A percentile compares a stretch with the other conserved stretches of the same genome.
These are phyloP conservation scores for Steinernema scapterisci DNA, from an alignment of 2,888 invertebrate species.

Conservation along the genomic window DNA sequence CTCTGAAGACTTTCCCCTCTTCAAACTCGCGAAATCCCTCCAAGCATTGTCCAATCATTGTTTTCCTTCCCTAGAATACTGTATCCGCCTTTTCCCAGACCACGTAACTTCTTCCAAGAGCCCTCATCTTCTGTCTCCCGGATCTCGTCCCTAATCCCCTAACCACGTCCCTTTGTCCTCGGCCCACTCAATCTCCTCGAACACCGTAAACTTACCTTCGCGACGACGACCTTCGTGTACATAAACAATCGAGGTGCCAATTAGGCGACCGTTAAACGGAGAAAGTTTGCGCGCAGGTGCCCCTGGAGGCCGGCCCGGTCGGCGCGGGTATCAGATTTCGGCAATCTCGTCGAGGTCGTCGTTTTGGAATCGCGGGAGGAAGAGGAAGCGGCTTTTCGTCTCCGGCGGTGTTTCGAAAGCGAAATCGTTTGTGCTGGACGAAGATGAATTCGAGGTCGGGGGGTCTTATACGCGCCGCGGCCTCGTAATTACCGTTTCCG, in stretches of 20 bases:
- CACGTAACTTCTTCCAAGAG: no score
- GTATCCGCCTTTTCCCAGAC: no score
- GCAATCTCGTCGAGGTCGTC: background rate
- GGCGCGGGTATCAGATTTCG: background rate
- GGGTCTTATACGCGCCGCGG: background rate
- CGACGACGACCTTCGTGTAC: constrained; percentile 10
- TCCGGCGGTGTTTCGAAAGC: background rate
- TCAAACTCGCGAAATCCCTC: no score
- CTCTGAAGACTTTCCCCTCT: no score
- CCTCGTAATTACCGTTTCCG: constrained; percentile 22
- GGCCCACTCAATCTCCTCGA: background rate
- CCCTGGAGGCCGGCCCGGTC: background rate
- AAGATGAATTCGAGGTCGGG: background rate
- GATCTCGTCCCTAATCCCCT: no score
- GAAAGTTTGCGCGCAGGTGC: constrained; percentile 14
- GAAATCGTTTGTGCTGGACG: background rate
- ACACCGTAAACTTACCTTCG: background rate
- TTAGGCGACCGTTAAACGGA: constrained; percentile 6
- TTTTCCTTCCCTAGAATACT: no score
- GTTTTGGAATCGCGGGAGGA: background rate
- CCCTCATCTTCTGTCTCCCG: no score
- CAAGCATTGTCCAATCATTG: no score
- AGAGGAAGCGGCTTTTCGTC: background rate
- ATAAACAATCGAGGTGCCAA: constrained; percentile 23
- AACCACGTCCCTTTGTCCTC: background rate